phyloP scores from a whole-genome alignment of 1,140 invertebrate genomes.

The Nilaparvata lugens region DNA sequence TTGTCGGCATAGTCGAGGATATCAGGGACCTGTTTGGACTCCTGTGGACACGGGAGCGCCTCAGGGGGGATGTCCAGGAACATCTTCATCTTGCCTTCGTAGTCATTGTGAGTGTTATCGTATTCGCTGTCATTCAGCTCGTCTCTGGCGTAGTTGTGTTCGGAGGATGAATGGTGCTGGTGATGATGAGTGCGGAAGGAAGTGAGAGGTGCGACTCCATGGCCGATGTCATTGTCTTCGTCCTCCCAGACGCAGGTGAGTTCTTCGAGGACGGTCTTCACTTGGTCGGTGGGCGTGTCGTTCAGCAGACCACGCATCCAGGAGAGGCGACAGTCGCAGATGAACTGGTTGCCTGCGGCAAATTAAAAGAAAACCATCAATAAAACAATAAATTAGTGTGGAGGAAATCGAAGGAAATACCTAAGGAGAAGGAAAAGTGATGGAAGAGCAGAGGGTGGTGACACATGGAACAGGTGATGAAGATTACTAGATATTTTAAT shows the following conservation, averaged over 20 bases:
- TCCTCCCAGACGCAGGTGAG: constrained; percentile 43
- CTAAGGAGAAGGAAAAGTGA: no score
- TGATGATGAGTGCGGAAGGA: not conserved
- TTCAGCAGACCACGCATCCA: constrained; percentile 65
- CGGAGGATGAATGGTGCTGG: not conserved
- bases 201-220: constrained; percentile 1
- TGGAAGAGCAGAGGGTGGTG: no score
- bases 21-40: constrained; percentile 6
- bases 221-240: constrained; percentile 3
- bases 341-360: constrained; percentile 12
- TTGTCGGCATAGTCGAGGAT: not conserved
- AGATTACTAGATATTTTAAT: no score
- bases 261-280: constrained; percentile 52
- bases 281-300: constrained; percentile 56
- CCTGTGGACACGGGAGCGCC: constrained; percentile 5
- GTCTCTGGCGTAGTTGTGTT: not conserved
- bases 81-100: constrained; percentile 2
- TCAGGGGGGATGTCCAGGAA: constrained; percentile 12
- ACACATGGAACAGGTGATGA: no score
- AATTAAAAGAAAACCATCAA: not conserved
- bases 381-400: not conserved
- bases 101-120: constrained; percentile 1
- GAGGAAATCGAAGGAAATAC: no score
- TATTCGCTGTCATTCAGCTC: constrained; percentile 2
- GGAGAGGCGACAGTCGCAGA: constrained; percentile 62